Base-by-base conservation (phyloP, 2,797 vertebrate genomes). In the Poeciliopsis turneri region DNA sequence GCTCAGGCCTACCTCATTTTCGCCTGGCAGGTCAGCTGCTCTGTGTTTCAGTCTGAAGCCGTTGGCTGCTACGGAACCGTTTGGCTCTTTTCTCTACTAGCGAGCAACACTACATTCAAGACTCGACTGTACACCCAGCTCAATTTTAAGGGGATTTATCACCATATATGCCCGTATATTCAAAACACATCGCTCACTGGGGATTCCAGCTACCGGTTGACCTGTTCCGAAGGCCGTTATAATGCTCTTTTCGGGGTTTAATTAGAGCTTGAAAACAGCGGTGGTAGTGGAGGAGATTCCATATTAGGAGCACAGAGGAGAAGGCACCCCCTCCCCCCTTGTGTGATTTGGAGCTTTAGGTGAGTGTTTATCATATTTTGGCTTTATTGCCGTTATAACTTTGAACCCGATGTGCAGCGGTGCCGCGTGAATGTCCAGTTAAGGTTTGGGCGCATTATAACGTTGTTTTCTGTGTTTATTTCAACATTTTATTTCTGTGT, bases 81-180 rank as follows among this genome's bases (percentile, higher is more conserved):
- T 98, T 97, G 97, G 97, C 97, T 97, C 93, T 96, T 96, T 96
- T 97, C 96, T 97, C 96, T 93, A 96, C 95, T 94, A 96, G 96
- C 95, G 96, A 96, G 96, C 96, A 95, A 95, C 95, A 94, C 90
- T 90, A 95, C 96, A 95, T 95, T 96, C 95, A 93, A 93, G 93
- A 84, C 95, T 94, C 94, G 91, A 96, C 96, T 95, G 95, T 95
- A 93, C 94, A 90, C 95, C 95, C 93, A 93, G 92, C 82, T 88
- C 85, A 78, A 83, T 89, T 93, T 69, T 91, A 85, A 86, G 83
- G 75, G 93, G 91, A 92, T 94, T 93, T 91, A 91, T 80, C 75
- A 77, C 61, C 9, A 75, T 80, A 83, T 85, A 72, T 90, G 87
- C 86, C 92, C 84, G 87, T 75, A 89, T 86, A 79, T 90, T 88